Percentiles rank a stretch among this genome's conserved stretches.
Evolutionary conservation across 2,888 invertebrate species (phyloP).

Genomic region (Meiosimyza decipiens): DNA sequence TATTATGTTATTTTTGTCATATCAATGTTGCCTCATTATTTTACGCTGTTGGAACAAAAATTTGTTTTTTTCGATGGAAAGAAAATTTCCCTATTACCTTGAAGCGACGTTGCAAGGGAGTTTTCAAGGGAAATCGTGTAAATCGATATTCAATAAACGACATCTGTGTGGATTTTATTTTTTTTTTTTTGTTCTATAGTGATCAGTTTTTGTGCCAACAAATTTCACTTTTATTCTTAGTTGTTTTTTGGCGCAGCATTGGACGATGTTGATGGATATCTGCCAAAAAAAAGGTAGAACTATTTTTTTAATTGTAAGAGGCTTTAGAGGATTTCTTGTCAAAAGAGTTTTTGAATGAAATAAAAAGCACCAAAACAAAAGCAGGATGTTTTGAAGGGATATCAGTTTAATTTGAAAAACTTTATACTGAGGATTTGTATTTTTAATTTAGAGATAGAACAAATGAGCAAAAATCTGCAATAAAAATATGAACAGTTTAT

Average conservation of each 20-base stretch:
- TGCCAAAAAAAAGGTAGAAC: too few relatives aligned
- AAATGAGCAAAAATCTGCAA: too few relatives aligned
- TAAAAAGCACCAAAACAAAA: too few relatives aligned
- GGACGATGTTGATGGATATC: too few relatives aligned
- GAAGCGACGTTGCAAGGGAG: not conserved
- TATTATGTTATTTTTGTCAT: slow-evolving; percentile 7
- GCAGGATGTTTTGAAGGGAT: too few relatives aligned
- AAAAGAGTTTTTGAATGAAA: too few relatives aligned
- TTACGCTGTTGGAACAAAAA: slow-evolving; percentile 7
- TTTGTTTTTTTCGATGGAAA: not conserved
- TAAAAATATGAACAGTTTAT: too few relatives aligned
- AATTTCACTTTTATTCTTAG: not conserved
- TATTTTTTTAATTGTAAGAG: too few relatives aligned
- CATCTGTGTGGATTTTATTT: slow-evolving; percentile 58
- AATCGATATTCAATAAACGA: slow-evolving; percentile 63
- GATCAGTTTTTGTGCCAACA: slow-evolving; percentile 13
- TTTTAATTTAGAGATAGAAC: too few relatives aligned
- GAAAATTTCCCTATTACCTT: not conserved
- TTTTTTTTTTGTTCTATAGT: slow-evolving; percentile 19
- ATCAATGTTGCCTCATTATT: slow-evolving; percentile 36
- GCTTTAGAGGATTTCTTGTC: too few relatives aligned
- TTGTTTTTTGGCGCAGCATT: not conserved
- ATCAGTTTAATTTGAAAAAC: too few relatives aligned
- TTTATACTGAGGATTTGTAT: too few relatives aligned
- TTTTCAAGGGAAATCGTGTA: slow-evolving; percentile 44